phyloP scores from a whole-genome alignment of 2,113 vertebrate genomes.

The Hystrix brachyura region DNA sequence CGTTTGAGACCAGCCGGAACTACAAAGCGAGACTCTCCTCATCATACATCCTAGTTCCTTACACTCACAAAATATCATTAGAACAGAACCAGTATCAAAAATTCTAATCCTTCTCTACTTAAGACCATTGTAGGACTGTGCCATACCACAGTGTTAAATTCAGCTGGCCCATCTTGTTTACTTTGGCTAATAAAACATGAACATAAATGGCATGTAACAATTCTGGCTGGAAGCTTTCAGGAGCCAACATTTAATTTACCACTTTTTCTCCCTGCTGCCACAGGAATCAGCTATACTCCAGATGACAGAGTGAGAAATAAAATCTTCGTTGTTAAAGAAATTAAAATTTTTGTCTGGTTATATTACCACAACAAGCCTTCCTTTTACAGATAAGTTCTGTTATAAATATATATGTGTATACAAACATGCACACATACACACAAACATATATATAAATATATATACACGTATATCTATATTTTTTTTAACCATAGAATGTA shows the following conservation, averaged over 20 bases:
- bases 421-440: neutral
- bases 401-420: neutral
- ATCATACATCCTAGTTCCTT: neutral
- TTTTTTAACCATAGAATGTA: slow-evolving; percentile 10
- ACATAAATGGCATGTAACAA: neutral
- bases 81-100: neutral
- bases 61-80: neutral
- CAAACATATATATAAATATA: neutral
- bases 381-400: neutral
- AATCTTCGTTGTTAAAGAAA: slow-evolving; percentile 47
- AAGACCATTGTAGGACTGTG: neutral
- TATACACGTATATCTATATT: neutral
- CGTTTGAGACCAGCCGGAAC: no score
- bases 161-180: neutral
- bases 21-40: neutral
- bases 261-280: neutral
- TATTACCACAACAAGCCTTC: neutral
- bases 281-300: neutral
- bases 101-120: neutral
- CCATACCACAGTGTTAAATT: neutral
- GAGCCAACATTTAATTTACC: neutral
- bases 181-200: slow-evolving; percentile 30
- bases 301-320: slow-evolving; percentile 10
- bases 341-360: neutral
- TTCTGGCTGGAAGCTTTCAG: neutral